phyloP scores from a whole-genome alignment of 1,140 invertebrate species.

The Drosophila sucinea region DNA sequence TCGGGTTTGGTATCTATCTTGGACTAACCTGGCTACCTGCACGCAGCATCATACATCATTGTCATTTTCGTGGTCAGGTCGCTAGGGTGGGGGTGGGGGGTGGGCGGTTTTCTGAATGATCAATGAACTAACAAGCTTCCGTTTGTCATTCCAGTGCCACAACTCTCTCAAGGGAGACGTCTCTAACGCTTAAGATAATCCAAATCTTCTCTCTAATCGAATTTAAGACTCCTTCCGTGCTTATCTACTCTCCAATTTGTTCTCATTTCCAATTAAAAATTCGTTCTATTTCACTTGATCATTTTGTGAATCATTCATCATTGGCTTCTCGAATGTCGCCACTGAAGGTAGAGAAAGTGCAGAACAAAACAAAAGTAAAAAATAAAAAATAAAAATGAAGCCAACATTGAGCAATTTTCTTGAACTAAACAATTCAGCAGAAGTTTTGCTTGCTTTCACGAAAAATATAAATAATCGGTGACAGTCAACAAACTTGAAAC shows the following conservation, averaged over 20 bases:
- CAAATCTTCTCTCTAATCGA: background rate
- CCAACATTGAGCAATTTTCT: background rate
- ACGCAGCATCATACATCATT: constrained; percentile 15
- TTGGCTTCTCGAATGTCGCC: constrained; percentile 2
- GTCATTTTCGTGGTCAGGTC: too few relatives aligned
- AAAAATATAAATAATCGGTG: constrained; percentile 1
- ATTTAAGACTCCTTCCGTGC: too few relatives aligned
- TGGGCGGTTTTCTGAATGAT: background rate
- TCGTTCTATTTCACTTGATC: background rate
- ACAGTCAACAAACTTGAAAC: constrained; percentile 11
- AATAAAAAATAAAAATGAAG: background rate
- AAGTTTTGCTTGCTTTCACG: constrained; percentile 21
- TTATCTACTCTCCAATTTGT: too few relatives aligned
- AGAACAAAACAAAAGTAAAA: background rate
- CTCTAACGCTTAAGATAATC: background rate
- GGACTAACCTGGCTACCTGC: constrained; percentile 61
- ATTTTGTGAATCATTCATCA: constrained; percentile 12
- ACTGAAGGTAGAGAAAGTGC: constrained; percentile 8
- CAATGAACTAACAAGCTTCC: constrained; percentile 1
- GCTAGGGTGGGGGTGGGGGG: too few relatives aligned
- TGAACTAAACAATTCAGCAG: constrained; percentile 9
- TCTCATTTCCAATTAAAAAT: background rate
- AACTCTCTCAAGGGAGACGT: background rate
- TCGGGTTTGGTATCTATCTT: constrained; percentile 58
- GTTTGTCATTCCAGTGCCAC: too few relatives aligned